Conservation (phyloP, 2,113 vertebrate species). For the Sylvietta virens region DNA sequence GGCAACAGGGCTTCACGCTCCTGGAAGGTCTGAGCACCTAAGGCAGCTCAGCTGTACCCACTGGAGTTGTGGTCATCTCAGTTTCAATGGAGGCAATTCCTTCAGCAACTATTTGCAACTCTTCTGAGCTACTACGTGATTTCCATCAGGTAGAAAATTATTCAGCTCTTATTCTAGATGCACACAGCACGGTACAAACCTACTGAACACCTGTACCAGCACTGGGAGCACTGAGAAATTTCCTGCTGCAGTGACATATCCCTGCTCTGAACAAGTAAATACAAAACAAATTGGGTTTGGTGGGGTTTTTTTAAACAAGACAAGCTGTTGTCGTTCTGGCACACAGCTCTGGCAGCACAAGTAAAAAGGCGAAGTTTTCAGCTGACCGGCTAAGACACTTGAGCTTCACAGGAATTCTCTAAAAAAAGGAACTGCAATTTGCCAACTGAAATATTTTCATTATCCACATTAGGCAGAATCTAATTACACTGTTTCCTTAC, state of each 20-base stretch:
- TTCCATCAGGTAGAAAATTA: background rate
- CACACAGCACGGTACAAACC: background rate
- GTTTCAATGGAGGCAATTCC: background rate
- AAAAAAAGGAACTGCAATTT: slow-evolving; percentile 10
- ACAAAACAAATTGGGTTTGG: background rate
- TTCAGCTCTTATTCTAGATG: background rate
- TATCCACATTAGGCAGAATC: slow-evolving; percentile 20
- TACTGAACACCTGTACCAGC: background rate
- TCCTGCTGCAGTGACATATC: background rate
- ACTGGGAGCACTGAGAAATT: background rate
- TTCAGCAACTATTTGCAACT: background rate
- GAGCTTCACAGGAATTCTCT: slow-evolving; percentile 24
- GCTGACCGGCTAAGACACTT: background rate
- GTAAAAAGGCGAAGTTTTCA: background rate
- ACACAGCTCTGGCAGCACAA: background rate
- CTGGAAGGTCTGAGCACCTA: background rate
- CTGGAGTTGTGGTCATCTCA: fast-evolving
- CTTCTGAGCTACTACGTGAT: background rate
- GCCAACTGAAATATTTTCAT: slow-evolving; percentile 45
- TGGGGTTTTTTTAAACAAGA: background rate
- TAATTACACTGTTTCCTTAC: slow-evolving; percentile 25
- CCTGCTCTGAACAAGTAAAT: background rate
- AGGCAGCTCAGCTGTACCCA: background rate
- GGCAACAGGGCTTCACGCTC: fast-evolving
- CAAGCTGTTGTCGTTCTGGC: background rate